These are phyloP conservation scores for Sebastes reedi DNA, from an alignment of 2,797 vertebrate species.

Conservation along the genomic window DNA sequence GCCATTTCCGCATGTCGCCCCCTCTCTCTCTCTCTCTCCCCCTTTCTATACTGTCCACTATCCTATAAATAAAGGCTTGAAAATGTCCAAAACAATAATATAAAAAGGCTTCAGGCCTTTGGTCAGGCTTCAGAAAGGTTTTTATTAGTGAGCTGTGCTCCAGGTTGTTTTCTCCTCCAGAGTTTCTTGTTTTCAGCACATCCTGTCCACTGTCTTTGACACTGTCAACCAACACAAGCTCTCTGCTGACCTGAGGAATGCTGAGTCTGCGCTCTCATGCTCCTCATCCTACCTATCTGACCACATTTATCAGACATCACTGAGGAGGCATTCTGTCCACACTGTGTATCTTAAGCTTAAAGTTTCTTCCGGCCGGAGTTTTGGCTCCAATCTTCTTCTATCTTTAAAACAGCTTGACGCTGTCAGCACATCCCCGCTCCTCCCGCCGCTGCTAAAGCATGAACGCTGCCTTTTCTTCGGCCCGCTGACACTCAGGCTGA, in stretches of 20 bases:
- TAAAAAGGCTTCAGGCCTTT: too few relatives aligned
- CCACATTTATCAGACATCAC: slow-evolving; percentile 2
- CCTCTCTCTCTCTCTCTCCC: too few relatives aligned
- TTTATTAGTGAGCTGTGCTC: background rate
- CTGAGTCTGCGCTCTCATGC: background rate
- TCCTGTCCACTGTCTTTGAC: background rate
- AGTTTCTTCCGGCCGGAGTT: background rate
- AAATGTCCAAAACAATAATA: too few relatives aligned
- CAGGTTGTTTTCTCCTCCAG: background rate
- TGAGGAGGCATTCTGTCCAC: slow-evolving; percentile 3
- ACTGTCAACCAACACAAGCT: slow-evolving; percentile 11
- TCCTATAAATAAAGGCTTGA: too few relatives aligned
- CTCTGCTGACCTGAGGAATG: slow-evolving; percentile 3
- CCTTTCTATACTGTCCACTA: too few relatives aligned
- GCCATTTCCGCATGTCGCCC: too few relatives aligned
- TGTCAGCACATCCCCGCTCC: slow-evolving; percentile 33
- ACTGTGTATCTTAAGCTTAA: slow-evolving; percentile 2
- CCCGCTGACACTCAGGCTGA: slow-evolving; percentile 23
- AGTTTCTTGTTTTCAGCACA: background rate
- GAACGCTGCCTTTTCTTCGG: slow-evolving; percentile 30
- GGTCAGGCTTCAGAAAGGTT: background rate
- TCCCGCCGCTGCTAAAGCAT: slow-evolving; percentile 6
- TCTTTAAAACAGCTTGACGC: slow-evolving; percentile 18
- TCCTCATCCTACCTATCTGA: background rate
- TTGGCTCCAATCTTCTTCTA: background rate